Base-by-base conservation (phyloP, 1,140 invertebrate species). In the Sinella curviseta region DNA sequence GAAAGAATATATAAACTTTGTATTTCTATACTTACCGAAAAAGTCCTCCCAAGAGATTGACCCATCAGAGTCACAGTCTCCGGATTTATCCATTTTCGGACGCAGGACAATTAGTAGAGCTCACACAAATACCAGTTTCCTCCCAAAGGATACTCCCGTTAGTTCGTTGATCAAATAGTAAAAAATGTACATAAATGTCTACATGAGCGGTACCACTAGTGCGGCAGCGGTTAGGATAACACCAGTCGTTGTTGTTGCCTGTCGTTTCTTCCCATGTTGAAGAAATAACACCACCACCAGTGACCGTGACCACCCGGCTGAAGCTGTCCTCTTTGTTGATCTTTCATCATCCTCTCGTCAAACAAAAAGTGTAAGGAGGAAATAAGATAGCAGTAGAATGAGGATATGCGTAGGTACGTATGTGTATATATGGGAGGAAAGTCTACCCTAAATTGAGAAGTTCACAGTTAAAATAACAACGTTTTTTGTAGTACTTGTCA, bases 31-130 rank as follows among this genome's bases (percentile, higher is more conserved):
- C 87, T 88, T 78, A 89, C 88, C 88, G 82, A 88, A 89, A 85
- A 89, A 89, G 48, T 89, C 88, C 81, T 89, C 88, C 88, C 88
- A 89, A 67, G 86, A 88, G 83, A 88, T 86, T 80, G 88, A 89
- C 33, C 85, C 88, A 83, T 89, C 88, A 17, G 88, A 89, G 80
- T 89, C 88, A 78, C 84, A 84, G 82, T 86, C 85, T 24, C 39
- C 77, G 26, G 78, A 78, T 74, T 81, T 81, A 67, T 81, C 80
- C 79, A 81, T 83, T 80, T 77, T 77, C 17, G 55, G 33, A 26
- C 34, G 30, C 16, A n/a, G 48, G 77, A 39, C 57, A 77, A 76
- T 77, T 77, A 77, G 74, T 48, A 65, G 78, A 26, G 28, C 26
- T 54, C n/a, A 78, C 30, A 73, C 26, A 74, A 74, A 74, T 8